These are phyloP conservation scores for Magallana angulata DNA, from an alignment of 1,140 invertebrate genomes.

Conservation along the genomic window DNA sequence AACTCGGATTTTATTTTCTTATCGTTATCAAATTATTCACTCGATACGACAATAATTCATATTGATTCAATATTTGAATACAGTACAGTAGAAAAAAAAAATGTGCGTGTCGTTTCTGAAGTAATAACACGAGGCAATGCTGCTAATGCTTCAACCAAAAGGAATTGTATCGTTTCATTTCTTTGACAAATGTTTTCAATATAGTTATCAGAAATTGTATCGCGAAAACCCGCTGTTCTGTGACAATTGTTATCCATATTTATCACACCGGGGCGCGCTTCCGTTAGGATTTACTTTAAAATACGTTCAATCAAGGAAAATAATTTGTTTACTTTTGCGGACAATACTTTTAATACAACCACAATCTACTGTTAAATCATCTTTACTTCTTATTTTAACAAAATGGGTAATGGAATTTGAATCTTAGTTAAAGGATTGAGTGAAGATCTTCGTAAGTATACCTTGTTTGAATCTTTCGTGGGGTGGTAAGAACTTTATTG, in stretches of 20 bases:
- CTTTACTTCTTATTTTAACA: background rate
- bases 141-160: background rate
- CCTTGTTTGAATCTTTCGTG: too few relatives aligned
- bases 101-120: constrained; percentile 3
- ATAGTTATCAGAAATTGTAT: background rate
- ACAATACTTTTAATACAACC: constrained; percentile 7
- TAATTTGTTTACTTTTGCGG: constrained; percentile 17
- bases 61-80: background rate
- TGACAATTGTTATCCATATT: background rate
- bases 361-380: background rate
- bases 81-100: background rate
- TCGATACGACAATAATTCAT: background rate
- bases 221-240: background rate
- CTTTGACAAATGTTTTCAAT: constrained; percentile 21
- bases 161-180: constrained; percentile 17
- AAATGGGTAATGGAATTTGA: background rate
- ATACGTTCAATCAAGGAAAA: constrained; percentile 18
- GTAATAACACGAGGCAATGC: background rate
- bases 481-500: too few relatives aligned
- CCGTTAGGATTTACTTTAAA: constrained; percentile 1
- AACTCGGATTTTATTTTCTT: too few relatives aligned
- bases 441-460: too few relatives aligned
- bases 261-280: background rate
- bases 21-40: background rate
- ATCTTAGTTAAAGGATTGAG: background rate